Evolutionary conservation across 2,888 invertebrate species (phyloP), one percentile per base, ranked within the genome.

Genomic region (Philonicus albiceps): DNA sequence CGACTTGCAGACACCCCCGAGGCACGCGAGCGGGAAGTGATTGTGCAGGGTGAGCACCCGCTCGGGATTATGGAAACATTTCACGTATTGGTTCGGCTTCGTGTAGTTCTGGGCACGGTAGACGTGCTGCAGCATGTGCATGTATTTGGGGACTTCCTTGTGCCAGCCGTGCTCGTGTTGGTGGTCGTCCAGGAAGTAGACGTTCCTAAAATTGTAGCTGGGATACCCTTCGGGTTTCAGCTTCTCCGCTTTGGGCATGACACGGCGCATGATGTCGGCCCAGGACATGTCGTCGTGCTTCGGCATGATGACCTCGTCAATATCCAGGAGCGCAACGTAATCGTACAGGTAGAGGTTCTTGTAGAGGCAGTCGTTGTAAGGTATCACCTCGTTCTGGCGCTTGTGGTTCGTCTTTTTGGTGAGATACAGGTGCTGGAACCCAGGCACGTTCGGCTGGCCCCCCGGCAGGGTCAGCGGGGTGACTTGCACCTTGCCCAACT

Each of bases 331-430:
- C n/a, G 97, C 97, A 86, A 98, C 95, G 93, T 97, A 97, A 88
- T 96, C 95, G 92, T 98, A 98, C 88, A 96, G 94, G 91, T 98
- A 97, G 93, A 98, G 95, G 91, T 98, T 96, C 91, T 97, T 96
- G 93, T 98, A 98, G 86, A 98, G 94, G 91, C 98, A 98, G 92
- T 98, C 98, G 92, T 98, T 98, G 93, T 98, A 98, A 13, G 98
- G 98, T 89, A 98, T 97, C 87, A 98, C 94, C 93, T 98, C 98
- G 93, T 98, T 98, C 92, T 98, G 97, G 16, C 98, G 94, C 92
- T 98, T 98, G 93, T 98, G 97, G 90, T 97, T 98, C 40, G 97
- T 96, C 92, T 98, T 98, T 91, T 97, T 97, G 86, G 96, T 96
- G 83, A 98, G 94, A 91, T 97, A 98, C 93, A 97, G 94, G 92